Base-by-base conservation (phyloP, 2,888 invertebrate genomes). In the Gordius sp. region DNA sequence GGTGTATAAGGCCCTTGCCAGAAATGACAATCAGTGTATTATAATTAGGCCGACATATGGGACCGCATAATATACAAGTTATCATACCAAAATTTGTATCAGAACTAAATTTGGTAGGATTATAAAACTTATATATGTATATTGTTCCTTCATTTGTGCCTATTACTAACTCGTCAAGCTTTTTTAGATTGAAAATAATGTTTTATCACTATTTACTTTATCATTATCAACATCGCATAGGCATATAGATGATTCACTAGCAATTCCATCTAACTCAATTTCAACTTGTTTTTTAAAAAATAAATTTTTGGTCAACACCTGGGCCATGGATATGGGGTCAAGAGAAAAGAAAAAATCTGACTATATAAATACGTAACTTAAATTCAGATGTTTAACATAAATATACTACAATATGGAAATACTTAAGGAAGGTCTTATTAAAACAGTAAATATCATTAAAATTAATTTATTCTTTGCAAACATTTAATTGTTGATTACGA, bases 231-330 rank as follows among this genome's bases (percentile, higher is more conserved):
- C 13, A 20, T 47, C 47, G 4, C 20, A 4, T 18, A 47, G 20
- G 4, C 8, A 4, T 4, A 47, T 47, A 47, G 47, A 47, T n/a
- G 47, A 20, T 18, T 47, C 20, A 47, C 20, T 47, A 18, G 47
- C 20, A n/a, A 23, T 47, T n/a, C 47, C 47, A 47, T 47, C 8
- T n/a, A 47, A 4, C 4, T 13, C 4, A 4, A 47, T n/a, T 23
- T 47, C 47, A 47, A n/a, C 4, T 20, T 47, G 16, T 18, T 47
- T 47, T 47, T 47, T 8, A 47, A 47, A 47, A n/a, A n/a, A n/a
- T n/a, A n/a, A n/a, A n/a, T n/a, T n/a, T n/a, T n/a, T n/a, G n/a
- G n/a, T n/a, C n/a, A n/a, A n/a, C n/a, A n/a, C n/a, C n/a, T n/a
- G n/a, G n/a, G n/a, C n/a, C n/a, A n/a, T n/a, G n/a, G n/a, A n/a